Evolutionary conservation across 2,797 vertebrate genomes (phyloP), one percentile per base, ranked within the genome.

Genomic region (Xenops minutus): DNA sequence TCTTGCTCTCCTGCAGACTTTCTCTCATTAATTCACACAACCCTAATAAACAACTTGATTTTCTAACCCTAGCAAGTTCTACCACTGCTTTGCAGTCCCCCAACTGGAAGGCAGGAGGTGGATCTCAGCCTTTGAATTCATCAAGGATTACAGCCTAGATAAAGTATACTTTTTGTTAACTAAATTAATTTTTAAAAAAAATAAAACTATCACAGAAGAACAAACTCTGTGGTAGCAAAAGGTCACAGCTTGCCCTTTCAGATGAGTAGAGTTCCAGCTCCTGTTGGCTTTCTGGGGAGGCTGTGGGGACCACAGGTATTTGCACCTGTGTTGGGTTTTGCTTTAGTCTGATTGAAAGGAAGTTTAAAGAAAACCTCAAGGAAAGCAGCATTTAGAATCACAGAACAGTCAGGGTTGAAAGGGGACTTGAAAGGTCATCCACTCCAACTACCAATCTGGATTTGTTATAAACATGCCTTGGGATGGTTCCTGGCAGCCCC

Each of bases 41-140:
- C 16, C 54, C 44, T 77, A 46, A 41, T 7, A 58, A 81, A 52
- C 11, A 48, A 41, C 5, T 12, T 1, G 0, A 29, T 73, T 74
- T 86, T 68, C 29, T 55, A 77, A 61, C 7, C 18, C 21, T 23
- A 74, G 2, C 5, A 74, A 81, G 32, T 21, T 18, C 12, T 63
- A 12, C 34, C 2, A 8, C 32, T 36, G 5, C 44, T 73, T 55
- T 6, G 2, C 23, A 39, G 8, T 69, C 27, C 0, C 0, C 0
- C n/a, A 27, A 22, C 2, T 29, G 22, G 21, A 85, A 83, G 29
- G 34, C 19, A 84, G 56, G 56, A 66, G 4, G 36, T 2, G 1
- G 5, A 5, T 48, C 39, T 64, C 48, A 74, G 44, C 11, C 32
- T 39, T 39, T 61, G 54, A 55, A 27, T 64, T 30, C 37, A 75